Evolutionary conservation across 37 sponge, comb jelly and placozoan genomes (phyloP), one percentile per base, ranked within the genome.

Genomic region (Hormiphora californensis): DNA sequence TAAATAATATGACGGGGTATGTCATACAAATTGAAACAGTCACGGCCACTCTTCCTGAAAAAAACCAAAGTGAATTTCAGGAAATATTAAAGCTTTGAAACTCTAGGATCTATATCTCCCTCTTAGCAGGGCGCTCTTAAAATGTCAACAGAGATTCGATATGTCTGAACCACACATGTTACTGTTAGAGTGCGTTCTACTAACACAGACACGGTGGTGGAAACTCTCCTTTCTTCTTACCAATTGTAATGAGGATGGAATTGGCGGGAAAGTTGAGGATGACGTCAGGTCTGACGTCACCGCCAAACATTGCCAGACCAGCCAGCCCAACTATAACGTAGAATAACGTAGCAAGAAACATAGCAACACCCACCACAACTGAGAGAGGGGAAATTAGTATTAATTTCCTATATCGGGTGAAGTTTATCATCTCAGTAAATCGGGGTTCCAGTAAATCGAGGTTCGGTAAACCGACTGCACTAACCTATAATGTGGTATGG

Each of bases 181-280:
- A n/a, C n/a, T n/a, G n/a, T n/a, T n/a, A n/a, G n/a, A n/a, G n/a
- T n/a, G n/a, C n/a, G n/a, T n/a, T n/a, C n/a, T n/a, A n/a, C n/a
- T n/a, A n/a, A n/a, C n/a, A n/a, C n/a, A n/a, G n/a, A n/a, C n/a
- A n/a, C n/a, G n/a, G n/a, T n/a, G n/a, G n/a, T n/a, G n/a, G n/a
- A n/a, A n/a, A n/a, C n/a, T n/a, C n/a, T n/a, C n/a, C n/a, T n/a
- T n/a, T n/a, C n/a, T n/a, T n/a, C n/a, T n/a, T n/a, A n/a, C n/a
- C 67, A 21, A 65, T 28, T 4, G 67, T 65, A 35, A 65, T 65
- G 67, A 33, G 7, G 9, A 65, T 65, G 36, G 67, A 65, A 31
- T 31, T 28, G 9, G 67, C 32, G 8, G 67, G 67, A 17, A 65
- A 65, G 28, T 38, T 65, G 17, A 33, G 67, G 67, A 65, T 65